phyloP scores from a whole-genome alignment of 2,113 vertebrate species.

The Rissa tridactyla region DNA sequence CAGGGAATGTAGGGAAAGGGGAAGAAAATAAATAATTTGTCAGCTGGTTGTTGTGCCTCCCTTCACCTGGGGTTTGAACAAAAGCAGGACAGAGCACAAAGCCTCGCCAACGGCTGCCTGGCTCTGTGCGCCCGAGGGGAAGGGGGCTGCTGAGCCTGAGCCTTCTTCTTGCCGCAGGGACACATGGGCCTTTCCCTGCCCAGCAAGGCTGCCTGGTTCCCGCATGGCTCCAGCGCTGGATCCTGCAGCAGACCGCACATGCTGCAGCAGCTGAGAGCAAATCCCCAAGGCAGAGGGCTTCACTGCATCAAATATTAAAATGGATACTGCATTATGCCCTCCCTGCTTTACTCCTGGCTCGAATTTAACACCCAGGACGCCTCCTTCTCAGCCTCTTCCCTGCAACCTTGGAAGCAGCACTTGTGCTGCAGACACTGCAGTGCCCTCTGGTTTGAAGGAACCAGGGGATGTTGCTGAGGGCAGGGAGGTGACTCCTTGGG shows the following conservation, averaged over 20 bases:
- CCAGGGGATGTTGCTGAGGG: neutral
- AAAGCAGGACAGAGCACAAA: neutral
- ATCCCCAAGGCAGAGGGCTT: neutral
- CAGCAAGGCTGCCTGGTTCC: neutral
- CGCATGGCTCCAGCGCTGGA: rapidly evolving
- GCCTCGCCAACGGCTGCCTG: rapidly evolving
- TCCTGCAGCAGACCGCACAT: neutral
- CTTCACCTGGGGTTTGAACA: neutral
- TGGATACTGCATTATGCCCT: neutral
- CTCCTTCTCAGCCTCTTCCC: neutral
- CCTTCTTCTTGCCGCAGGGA: neutral
- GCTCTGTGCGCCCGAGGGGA: rapidly evolving
- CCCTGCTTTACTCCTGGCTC: neutral
- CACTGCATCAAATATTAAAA: neutral
- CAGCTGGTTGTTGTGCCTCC: neutral
- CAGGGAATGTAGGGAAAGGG: neutral
- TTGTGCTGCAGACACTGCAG: neutral
- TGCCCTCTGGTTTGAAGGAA: neutral
- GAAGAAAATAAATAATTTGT: neutral
- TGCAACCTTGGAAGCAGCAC: neutral
- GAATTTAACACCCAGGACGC: neutral
- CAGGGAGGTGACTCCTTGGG: neutral
- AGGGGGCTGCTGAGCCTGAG: neutral
- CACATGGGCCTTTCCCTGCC: rapidly evolving
- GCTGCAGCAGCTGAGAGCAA: neutral